Evolutionary conservation across 2,797 vertebrate species (phyloP).

Genomic region (Gastrophryne carolinensis): DNA sequence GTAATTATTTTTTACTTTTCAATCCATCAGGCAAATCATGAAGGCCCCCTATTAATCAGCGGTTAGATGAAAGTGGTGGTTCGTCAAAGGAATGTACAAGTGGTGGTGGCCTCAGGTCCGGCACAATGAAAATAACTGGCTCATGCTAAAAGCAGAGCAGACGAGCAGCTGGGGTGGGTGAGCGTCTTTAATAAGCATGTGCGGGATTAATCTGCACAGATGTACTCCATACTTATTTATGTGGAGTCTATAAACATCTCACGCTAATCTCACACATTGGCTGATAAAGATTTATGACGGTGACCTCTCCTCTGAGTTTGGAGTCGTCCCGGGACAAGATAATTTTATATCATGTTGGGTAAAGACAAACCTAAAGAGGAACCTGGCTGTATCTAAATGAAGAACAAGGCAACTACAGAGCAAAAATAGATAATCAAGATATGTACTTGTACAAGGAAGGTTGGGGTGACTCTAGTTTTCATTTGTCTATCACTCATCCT

Average conservation of each 20-base stretch:
- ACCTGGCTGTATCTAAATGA: background rate
- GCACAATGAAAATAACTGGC: slow-evolving; percentile 14
- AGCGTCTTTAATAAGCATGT: slow-evolving; percentile 7
- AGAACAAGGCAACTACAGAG: no score
- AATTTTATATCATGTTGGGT: background rate
- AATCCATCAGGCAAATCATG: no score
- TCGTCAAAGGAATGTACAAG: background rate
- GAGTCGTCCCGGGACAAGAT: background rate
- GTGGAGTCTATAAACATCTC: slow-evolving; percentile 34
- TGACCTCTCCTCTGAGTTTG: background rate
- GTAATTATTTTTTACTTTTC: no score
- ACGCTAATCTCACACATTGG: slow-evolving; percentile 7
- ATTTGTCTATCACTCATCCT: no score
- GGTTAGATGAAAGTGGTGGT: background rate
- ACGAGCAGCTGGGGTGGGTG: slow-evolving; percentile 32
- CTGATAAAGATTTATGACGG: background rate
- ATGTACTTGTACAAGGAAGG: no score
- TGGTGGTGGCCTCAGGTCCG: background rate
- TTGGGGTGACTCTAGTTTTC: no score
- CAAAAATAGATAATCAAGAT: no score
- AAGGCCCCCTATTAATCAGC: background rate
- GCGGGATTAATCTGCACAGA: slow-evolving; percentile 27
- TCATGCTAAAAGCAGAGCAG: slow-evolving; percentile 27
- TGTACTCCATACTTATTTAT: slow-evolving; percentile 30
- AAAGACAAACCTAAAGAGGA: no score